Conservation (phyloP, 2,113 vertebrate species). For the Meleagris gallopavo region DNA sequence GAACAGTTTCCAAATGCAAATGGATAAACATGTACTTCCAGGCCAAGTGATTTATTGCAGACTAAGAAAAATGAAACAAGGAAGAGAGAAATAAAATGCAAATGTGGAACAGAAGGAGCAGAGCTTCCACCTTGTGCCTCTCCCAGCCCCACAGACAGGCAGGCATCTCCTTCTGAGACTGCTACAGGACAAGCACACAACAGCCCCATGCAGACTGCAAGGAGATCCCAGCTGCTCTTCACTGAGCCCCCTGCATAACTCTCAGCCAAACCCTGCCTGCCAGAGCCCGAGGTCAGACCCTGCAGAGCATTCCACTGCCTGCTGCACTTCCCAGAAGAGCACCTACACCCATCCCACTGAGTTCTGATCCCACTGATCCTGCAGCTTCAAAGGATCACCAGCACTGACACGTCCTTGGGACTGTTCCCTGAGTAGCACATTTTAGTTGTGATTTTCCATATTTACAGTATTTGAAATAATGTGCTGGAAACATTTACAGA, state of each 20-base stretch:
- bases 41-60: not conserved
- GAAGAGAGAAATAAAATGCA: not conserved
- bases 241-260: slow-evolving; percentile 43
- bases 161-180: not conserved
- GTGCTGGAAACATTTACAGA: slow-evolving; percentile 16
- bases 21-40: not conserved
- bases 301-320: not conserved
- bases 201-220: slow-evolving; percentile 27
- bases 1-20: not conserved
- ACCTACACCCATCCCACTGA: not conserved
- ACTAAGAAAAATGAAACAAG: not conserved
- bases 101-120: not conserved
- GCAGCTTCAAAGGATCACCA: slow-evolving; percentile 24
- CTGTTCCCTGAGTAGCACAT: not conserved
- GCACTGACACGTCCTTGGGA: slow-evolving; percentile 21
- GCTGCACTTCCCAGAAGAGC: slow-evolving; percentile 27
- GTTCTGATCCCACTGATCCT: slow-evolving; percentile 29
- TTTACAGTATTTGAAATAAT: not conserved
- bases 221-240: slow-evolving; percentile 27
- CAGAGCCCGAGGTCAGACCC: slow-evolving; percentile 40
- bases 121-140: not conserved
- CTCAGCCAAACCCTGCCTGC: slow-evolving; percentile 53
- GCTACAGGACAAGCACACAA: not conserved
- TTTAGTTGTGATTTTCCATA: slow-evolving; percentile 14
- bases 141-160: not conserved